Percentiles rank a stretch among this genome's conserved stretches.
These are phyloP conservation scores for Brachyalestes nurse DNA, from an alignment of 2,797 vertebrate species.

Conservation along the genomic window DNA sequence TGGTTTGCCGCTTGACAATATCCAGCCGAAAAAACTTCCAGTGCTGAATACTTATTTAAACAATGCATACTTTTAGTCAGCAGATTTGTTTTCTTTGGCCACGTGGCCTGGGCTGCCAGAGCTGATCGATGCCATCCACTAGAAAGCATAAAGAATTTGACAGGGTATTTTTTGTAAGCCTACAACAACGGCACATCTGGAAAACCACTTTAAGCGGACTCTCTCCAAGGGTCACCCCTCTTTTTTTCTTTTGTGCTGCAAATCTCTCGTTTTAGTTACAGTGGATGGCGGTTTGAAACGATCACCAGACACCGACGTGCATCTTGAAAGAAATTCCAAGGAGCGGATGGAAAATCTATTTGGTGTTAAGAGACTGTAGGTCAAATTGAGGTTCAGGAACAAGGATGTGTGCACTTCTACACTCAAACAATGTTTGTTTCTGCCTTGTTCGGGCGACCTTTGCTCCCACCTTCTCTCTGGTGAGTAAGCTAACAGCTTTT, in stretches of 20 bases:
- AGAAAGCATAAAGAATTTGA: slow-evolving; percentile 60
- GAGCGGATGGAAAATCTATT: slow-evolving; percentile 63
- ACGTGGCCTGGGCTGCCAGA: slow-evolving; percentile 34
- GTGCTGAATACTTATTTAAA: slow-evolving; percentile 60
- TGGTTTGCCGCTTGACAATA: not conserved
- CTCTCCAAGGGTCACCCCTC: slow-evolving; percentile 40
- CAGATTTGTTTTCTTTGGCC: slow-evolving; percentile 67
- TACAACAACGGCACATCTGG: slow-evolving; percentile 75
- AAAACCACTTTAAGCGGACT: slow-evolving; percentile 64
- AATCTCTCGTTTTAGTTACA: slow-evolving; percentile 55
- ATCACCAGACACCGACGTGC: slow-evolving; percentile 55
- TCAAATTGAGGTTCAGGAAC: slow-evolving; percentile 43
- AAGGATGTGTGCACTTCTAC: slow-evolving; percentile 24
- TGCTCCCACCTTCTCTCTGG: not conserved
- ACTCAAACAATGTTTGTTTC: not conserved
- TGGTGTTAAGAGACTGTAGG: slow-evolving; percentile 47
- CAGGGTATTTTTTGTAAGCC: slow-evolving; percentile 61
- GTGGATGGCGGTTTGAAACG: slow-evolving; percentile 46
- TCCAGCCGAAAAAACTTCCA: slow-evolving; percentile 57
- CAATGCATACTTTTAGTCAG: slow-evolving; percentile 54
- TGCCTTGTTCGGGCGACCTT: not conserved
- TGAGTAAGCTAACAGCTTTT: not conserved
- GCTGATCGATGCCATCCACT: slow-evolving; percentile 60
- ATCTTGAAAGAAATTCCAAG: slow-evolving; percentile 60
- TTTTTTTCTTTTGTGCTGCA: slow-evolving; percentile 51